A percentile compares a stretch with the other conserved stretches of the same genome.
These are phyloP conservation scores for Scaptomyza polygonia DNA, from an alignment of 2,888 invertebrate genomes.

Conservation along the genomic window DNA sequence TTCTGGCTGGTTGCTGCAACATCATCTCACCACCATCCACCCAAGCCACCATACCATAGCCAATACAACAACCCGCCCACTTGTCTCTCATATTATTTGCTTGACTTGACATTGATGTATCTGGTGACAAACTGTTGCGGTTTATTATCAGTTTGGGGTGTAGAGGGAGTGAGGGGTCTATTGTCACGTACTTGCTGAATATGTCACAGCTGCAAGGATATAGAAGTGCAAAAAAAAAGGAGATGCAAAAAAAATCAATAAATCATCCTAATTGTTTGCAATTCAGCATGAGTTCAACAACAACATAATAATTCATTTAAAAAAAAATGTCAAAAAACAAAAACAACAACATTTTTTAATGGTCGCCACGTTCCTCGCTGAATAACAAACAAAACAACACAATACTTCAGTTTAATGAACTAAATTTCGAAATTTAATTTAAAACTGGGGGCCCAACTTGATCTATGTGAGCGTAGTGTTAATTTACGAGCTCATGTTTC, in stretches of 20 bases:
- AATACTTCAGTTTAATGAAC: constrained; percentile 38
- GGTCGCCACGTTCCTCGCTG: constrained; percentile 6
- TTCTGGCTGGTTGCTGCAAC: neutral
- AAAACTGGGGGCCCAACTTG: constrained; percentile 14
- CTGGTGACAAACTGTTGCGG: constrained; percentile 81
- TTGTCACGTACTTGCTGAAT: constrained; percentile 62
- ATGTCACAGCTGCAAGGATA: constrained; percentile 67
- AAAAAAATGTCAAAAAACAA: constrained; percentile 23
- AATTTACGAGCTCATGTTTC: constrained; percentile 43
- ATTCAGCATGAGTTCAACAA: constrained; percentile 37
- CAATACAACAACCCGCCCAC: constrained; percentile 13
- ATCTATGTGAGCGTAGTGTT: constrained; percentile 37
- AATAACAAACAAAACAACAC: constrained; percentile 12
- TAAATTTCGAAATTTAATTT: constrained; percentile 5
- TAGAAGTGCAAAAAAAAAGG: neutral
- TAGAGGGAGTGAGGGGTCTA: neutral
- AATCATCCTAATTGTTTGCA: constrained; percentile 70
- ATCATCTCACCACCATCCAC: constrained; percentile 21
- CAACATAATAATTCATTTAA: constrained; percentile 5
- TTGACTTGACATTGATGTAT: constrained; percentile 75
- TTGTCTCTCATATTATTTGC: constrained; percentile 64
- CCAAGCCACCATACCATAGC: neutral
- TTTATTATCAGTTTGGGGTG: constrained; percentile 60
- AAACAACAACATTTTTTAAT: constrained; percentile 37
- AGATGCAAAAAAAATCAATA: constrained; percentile 58